These are phyloP conservation scores for Scaeva pyrastri DNA, from an alignment of 2,888 invertebrate genomes.

Conservation along the genomic window DNA sequence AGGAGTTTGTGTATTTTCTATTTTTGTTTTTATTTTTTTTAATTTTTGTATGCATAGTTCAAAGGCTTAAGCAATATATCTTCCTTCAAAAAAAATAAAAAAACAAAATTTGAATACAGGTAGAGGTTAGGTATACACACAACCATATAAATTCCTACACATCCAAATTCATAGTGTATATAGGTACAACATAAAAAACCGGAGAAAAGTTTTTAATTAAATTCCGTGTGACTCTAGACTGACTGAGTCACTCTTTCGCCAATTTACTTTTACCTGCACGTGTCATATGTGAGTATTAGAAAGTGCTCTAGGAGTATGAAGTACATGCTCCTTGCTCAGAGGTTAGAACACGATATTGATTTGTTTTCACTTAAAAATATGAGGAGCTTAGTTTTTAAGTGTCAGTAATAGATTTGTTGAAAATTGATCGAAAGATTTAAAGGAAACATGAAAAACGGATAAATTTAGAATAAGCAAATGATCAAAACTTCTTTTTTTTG, in stretches of 20 bases:
- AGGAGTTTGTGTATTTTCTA: not conserved
- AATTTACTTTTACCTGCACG: conserved; percentile 1
- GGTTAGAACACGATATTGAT: not conserved
- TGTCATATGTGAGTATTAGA: conserved; percentile 9
- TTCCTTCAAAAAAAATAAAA: conserved; percentile 16
- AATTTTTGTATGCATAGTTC: not conserved
- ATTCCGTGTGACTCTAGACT: conserved; percentile 10
- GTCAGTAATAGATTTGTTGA: too few relatives aligned
- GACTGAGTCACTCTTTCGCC: conserved; percentile 17
- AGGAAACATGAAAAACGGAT: too few relatives aligned
- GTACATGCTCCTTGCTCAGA: not conserved
- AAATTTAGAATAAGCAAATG: too few relatives aligned
- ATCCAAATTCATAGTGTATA: too few relatives aligned
- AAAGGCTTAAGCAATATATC: conserved; percentile 8
- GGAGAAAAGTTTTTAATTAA: conserved; percentile 56
- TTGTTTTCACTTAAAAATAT: not conserved
- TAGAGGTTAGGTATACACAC: not conserved
- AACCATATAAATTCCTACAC: too few relatives aligned
- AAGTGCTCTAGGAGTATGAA: not conserved
- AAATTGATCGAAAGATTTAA: too few relatives aligned
- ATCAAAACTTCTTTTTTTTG: too few relatives aligned
- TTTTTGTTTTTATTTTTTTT: too few relatives aligned
- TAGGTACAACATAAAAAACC: not conserved
- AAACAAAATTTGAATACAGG: conserved; percentile 19
- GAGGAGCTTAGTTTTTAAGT: too few relatives aligned